phyloP scores from a whole-genome alignment of 2,888 invertebrate species.

The Pammene aurita region DNA sequence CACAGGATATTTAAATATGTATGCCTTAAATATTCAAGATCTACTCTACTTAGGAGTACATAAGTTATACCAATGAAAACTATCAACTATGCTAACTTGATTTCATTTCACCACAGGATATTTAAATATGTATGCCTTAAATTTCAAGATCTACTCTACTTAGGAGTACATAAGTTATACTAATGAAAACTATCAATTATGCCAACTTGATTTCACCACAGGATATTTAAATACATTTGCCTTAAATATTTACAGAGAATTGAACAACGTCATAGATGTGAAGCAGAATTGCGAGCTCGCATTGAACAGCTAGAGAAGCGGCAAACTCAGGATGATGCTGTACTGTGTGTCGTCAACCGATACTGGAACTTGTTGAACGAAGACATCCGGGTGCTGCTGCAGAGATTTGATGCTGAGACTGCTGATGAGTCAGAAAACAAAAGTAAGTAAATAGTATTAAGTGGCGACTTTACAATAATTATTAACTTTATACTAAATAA shows the following conservation, averaged over 20 bases:
- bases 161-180: background rate
- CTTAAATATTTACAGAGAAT: slow-evolving; percentile 85
- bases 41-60: background rate
- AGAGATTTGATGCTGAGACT: slow-evolving; percentile 98
- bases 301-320: slow-evolving; percentile 97
- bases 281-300: slow-evolving; percentile 93
- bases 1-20: too few species aligned
- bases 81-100: too few species aligned
- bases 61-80: background rate
- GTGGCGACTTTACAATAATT: too few species aligned
- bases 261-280: slow-evolving; percentile 94
- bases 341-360: slow-evolving; percentile 97
- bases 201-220: too few species aligned
- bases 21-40: background rate
- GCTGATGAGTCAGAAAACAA: slow-evolving; percentile 98
- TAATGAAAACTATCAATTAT: too few species aligned
- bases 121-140: too few species aligned
- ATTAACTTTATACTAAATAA: too few species aligned
- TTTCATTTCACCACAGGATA: too few species aligned
- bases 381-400: slow-evolving; percentile 96
- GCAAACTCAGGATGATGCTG: slow-evolving; percentile 98
- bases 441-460: slow-evolving; percentile 81
- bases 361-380: slow-evolving; percentile 99
- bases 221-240: slow-evolving; percentile 17
- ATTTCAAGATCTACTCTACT: background rate